Evolutionary conservation across 2,113 vertebrate species (phyloP).

Genomic region (Thamnaconus septentrionalis): DNA sequence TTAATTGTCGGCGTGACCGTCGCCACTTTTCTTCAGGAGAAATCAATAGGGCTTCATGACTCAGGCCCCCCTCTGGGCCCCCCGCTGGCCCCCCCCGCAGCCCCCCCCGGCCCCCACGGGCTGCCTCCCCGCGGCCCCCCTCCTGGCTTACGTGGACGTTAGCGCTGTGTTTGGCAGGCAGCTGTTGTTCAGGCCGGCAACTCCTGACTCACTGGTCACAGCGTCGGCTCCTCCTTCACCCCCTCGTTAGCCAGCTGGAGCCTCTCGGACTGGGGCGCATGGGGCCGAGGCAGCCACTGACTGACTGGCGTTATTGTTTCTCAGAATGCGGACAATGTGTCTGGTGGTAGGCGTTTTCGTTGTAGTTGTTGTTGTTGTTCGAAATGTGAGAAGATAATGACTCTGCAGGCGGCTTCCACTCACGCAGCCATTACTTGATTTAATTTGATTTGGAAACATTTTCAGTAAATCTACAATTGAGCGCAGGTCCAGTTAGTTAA

Average conservation of each 20-base stretch:
- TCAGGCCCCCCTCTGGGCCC: slow-evolving; percentile 5
- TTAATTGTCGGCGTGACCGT: slow-evolving; percentile 41
- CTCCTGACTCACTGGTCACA: slow-evolving; percentile 45
- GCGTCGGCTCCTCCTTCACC: slow-evolving; percentile 25
- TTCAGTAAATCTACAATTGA: no score
- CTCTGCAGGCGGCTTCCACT: no score
- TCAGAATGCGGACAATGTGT: no score
- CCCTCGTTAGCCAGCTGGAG: slow-evolving; percentile 63
- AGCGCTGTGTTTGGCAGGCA: slow-evolving; percentile 44
- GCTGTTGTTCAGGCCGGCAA: slow-evolving; percentile 63
- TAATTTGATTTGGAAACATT: no score
- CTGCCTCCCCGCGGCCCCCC: neutral
- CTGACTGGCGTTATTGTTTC: no score
- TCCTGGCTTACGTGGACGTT: neutral
- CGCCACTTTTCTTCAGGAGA: slow-evolving; percentile 36
- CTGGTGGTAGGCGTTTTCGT: no score
- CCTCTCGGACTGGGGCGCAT: slow-evolving; percentile 6
- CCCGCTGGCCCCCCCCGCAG: neutral
- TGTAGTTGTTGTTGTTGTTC: no score
- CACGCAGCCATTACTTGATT: no score
- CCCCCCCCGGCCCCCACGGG: no score
- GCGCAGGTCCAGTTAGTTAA: no score
- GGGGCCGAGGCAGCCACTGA: no score
- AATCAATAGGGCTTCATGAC: slow-evolving; percentile 58
- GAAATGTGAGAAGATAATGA: no score